Base-by-base conservation (phyloP, 2,888 invertebrate genomes). In the Arge pagana region DNA sequence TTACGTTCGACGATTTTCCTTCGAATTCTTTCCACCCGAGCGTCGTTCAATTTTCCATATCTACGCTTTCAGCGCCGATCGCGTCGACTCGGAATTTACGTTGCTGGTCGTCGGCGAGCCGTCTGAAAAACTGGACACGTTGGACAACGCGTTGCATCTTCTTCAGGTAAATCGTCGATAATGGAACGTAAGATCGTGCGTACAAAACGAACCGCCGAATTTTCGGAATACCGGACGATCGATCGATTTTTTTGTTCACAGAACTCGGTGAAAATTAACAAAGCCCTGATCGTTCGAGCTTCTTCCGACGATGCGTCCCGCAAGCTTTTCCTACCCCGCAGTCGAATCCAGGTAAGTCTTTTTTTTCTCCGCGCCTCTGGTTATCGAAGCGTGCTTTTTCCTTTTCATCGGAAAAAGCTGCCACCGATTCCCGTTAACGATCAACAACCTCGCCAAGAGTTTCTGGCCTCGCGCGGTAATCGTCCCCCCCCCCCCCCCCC, bases 71-170 rank as follows among this genome's bases (percentile, higher is more conserved):
- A 82, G 82, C 59, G 61, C 66, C 54, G 78, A 79, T 55, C 66
- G 68, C 41, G 70, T 71, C 51, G 76, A 74, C 59, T 78, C 79
- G 51, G 81, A 80, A 55, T 79, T 82, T 64, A 80, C 80, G 10
- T 67, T 82, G 35, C 71, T 83, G 11, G 72, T 82, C 26, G 68
- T 79, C 33, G 79, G 79, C 11, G 79, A 78, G 61, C 78, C 79
- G 35, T 76, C 77, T 55, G 78, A 78, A 51, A 77, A 80, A 40
- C 62, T 82, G 56, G 80, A 80, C 61, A 70, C 80, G 5, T 61
- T 82, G 60, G 82, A 82, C 64, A 78, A 80, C 65, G 77, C 81
- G 5, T 66, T 81, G 24, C 69, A 72, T 55, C 74, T 81, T 23
- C 66, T 81, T 33, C 71, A 76, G 62, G 78, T 79, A 64, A 71